phyloP scores from a whole-genome alignment of 2,797 vertebrate species.

The Channallabes apus region DNA sequence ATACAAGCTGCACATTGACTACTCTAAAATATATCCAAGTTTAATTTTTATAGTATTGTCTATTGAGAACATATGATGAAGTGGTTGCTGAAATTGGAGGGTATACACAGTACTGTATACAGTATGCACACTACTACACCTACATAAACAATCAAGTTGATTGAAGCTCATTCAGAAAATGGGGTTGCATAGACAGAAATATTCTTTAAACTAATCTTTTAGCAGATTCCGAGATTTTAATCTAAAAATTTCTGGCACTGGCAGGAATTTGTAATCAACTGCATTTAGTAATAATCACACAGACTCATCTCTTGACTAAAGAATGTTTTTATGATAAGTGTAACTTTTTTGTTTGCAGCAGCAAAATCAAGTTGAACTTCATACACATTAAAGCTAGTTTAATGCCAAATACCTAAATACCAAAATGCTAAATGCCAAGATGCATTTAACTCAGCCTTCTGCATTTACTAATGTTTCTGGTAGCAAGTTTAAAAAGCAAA shows the following conservation, averaged over 20 bases:
- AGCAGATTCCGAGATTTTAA: not conserved
- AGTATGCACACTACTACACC: not conserved
- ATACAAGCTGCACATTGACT: no score
- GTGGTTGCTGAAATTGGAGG: no score
- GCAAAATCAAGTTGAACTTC: not conserved
- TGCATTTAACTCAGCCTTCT: not conserved
- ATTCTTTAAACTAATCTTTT: not conserved
- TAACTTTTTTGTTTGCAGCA: not conserved
- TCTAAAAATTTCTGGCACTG: not conserved
- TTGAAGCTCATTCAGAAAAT: not conserved
- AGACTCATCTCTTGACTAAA: not conserved
- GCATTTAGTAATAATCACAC: not conserved
- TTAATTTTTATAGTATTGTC: no score
- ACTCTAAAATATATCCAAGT: no score
- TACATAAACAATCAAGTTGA: not conserved
- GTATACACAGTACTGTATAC: no score
- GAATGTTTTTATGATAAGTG: not conserved
- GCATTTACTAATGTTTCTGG: not conserved
- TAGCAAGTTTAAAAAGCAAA: not conserved
- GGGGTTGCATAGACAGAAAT: not conserved
- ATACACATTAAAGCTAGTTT: not conserved
- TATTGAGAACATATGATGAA: no score
- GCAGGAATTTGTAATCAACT: not conserved
- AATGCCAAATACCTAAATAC: not conserved
- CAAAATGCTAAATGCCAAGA: no score